Base-by-base conservation (phyloP, 2,113 vertebrate genomes). In the Ciconia maguari region DNA sequence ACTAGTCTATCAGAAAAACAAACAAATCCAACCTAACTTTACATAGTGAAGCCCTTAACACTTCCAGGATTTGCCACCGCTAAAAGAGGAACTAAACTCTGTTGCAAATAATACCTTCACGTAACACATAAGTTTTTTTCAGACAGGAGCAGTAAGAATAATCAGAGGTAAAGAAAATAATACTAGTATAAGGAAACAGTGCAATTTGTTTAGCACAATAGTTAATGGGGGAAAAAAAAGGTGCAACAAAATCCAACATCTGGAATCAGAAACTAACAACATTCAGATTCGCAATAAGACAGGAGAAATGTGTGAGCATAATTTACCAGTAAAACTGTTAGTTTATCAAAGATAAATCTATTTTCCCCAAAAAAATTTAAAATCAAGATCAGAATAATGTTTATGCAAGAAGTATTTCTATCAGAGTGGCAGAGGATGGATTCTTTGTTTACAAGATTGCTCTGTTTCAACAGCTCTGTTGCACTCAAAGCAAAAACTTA, bases 191-290 rank as follows among this genome's bases (percentile, higher is more conserved):
- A 74, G 13, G 5, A 65, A 69, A 48, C 5, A 46, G 21, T 32
- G 16, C 2, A n/a, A 36, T 34, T 80, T 42, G 7, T 71, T 83
- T 57, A 83, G 44, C 8, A 42, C 20, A 48, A 24, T 3, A 68
- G 22, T 30, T 54, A 78, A 25, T 0, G 1, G 12, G 2, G 26
- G 3, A 2, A 7, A 4, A 4, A 16, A 3, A 34, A 41, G 2
- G 11, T 41, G 26, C 13, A 71, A 88, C 13, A 36, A 62, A 71
- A 16, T 29, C 42, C 42, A 52, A 1, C 8, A 38, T 25, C 29
- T 80, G 49, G 14, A 80, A 69, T 1, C 14, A 83, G 26, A 90
- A 76, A 55, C 2, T 10, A 42, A 30, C 8, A 66, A 10, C 11
- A 52, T 24, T 83, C 26, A 74, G 19, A 24, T 57, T 41, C 49